Percentiles rank a stretch among this genome's conserved stretches.
phyloP scores from a whole-genome alignment of 2,888 invertebrate species.

The Caenorhabditis doughertyi region DNA sequence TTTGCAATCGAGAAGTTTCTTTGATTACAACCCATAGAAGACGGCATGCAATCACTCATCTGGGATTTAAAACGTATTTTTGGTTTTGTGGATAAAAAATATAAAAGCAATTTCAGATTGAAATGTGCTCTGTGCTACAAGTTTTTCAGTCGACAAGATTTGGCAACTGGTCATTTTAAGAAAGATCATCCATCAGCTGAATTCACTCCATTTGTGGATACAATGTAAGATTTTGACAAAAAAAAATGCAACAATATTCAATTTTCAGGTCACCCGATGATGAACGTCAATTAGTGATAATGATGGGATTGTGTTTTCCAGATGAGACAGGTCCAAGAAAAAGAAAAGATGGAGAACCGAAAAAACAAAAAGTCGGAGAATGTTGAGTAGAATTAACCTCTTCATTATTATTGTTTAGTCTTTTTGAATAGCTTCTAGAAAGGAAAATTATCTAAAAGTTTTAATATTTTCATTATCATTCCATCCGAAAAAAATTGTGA shows the following conservation, averaged over 20 bases:
- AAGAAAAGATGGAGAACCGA: constrained; percentile 21
- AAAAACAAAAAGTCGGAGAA: constrained; percentile 14
- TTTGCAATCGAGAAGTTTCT: constrained; percentile 64
- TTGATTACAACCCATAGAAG: constrained; percentile 63
- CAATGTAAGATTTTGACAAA: constrained; percentile 53
- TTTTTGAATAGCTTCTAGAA: constrained; percentile 32
- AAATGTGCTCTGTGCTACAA: constrained; percentile 62
- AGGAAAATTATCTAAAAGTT: neutral
- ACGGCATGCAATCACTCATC: constrained; percentile 63
- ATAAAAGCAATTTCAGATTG: constrained; percentile 37
- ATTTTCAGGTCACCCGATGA: constrained; percentile 56
- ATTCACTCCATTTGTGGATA: constrained; percentile 59
- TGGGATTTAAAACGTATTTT: constrained; percentile 62
- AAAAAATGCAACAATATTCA: neutral
- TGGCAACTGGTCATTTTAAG: constrained; percentile 60
- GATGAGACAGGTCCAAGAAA: constrained; percentile 44
- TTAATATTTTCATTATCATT: constrained; percentile 19
- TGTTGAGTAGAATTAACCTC: neutral
- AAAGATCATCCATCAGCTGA: constrained; percentile 59
- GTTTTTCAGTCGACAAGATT: constrained; percentile 63
- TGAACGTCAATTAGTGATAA: constrained; percentile 44
- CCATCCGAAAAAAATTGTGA: constrained; percentile 6
- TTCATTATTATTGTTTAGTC: constrained; percentile 7
- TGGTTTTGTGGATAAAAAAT: neutral
- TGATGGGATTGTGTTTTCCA: constrained; percentile 62